Conservation (phyloP, 2,113 vertebrate genomes). For the Mus musculus region GRCm39 chr10:116749001-116749500, state of each 20-base stretch:
- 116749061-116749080: background rate
- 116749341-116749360: no score
- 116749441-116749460: background rate
- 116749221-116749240: background rate
- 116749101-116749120: slow-evolving; percentile 2
- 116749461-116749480: background rate
- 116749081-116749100: background rate
- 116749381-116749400: background rate
- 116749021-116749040: background rate
- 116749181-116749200: background rate
- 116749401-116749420: background rate
- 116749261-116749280: slow-evolving; percentile 5
- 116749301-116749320: background rate
- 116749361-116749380: background rate
- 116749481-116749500: background rate
- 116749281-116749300: background rate
- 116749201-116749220: background rate
- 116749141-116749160: background rate
- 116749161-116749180: background rate
- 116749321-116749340: background rate
- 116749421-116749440: background rate
- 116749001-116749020: background rate
- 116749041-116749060: background rate
- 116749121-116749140: background rate
- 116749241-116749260: slow-evolving; percentile 10